A percentile compares a stretch with the other conserved stretches of the same genome.
phyloP scores from a whole-genome alignment of 2,888 invertebrate species.

The Macrophya annulata region DNA sequence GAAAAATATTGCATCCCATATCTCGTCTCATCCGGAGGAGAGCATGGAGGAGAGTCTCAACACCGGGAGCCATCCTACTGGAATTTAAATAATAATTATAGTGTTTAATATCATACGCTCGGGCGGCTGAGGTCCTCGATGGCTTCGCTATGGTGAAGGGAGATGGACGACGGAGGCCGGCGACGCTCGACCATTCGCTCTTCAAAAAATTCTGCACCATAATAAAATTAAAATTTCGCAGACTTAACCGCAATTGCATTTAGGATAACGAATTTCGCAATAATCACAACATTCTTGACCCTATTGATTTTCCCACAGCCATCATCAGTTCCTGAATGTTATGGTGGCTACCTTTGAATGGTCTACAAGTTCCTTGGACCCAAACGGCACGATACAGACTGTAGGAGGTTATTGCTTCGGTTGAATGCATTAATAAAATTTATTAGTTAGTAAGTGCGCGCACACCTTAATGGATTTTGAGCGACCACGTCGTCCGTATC shows the following conservation, averaged over 20 bases:
- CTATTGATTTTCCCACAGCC: not conserved
- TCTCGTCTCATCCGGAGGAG: slow-evolving; percentile 49
- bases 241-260: not conserved
- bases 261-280: not conserved
- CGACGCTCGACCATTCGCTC: slow-evolving; percentile 33
- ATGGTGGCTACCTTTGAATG: slow-evolving; percentile 27
- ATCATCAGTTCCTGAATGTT: slow-evolving; percentile 12
- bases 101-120: slow-evolving; percentile 78
- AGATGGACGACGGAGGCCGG: slow-evolving; percentile 38
- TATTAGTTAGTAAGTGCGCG: slow-evolving; percentile 73
- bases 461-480: slow-evolving; percentile 76
- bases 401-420: slow-evolving; percentile 71
- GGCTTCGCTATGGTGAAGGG: slow-evolving; percentile 56
- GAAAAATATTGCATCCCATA: slow-evolving; percentile 53
- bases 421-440: slow-evolving; percentile 77
- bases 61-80: slow-evolving; percentile 79
- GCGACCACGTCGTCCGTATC: slow-evolving; percentile 56
- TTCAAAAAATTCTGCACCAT: not conserved
- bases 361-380: slow-evolving; percentile 21
- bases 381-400: slow-evolving; percentile 21
- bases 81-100: slow-evolving; percentile 79
- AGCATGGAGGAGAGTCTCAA: slow-evolving; percentile 70
- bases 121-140: slow-evolving; percentile 61
- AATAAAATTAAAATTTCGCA: not conserved
- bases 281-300: slow-evolving; percentile 9